Conservation (phyloP, 2,888 invertebrate species). For the Andrena bicolor region DNA sequence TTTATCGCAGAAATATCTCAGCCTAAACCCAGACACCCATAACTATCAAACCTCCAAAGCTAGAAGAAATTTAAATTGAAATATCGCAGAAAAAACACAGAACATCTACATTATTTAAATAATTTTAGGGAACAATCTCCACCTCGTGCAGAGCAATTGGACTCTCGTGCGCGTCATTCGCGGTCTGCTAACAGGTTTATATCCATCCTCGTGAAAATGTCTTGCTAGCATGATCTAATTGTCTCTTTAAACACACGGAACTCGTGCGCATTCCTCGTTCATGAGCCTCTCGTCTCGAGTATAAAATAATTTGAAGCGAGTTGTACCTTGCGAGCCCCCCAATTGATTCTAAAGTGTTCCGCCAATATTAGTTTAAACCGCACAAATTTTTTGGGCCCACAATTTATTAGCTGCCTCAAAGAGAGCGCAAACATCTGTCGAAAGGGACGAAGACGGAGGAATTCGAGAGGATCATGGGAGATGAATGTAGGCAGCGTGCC, state of each 20-base stretch:
- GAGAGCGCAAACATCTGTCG: background rate
- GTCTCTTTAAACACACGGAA: constrained; percentile 58
- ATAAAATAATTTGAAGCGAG: background rate
- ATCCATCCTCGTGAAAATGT: constrained; percentile 51
- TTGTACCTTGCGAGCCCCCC: background rate
- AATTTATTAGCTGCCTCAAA: background rate
- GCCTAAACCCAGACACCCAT: background rate
- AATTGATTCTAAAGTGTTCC: background rate
- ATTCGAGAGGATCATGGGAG: constrained; percentile 11
- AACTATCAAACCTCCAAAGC: background rate
- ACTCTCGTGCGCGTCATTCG: constrained; percentile 27
- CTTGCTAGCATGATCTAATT: constrained; percentile 59
- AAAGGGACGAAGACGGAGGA: background rate
- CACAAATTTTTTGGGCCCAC: background rate
- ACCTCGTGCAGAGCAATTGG: background rate
- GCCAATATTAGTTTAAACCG: background rate
- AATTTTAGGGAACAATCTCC: background rate
- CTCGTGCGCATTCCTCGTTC: constrained; percentile 33
- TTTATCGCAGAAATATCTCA: background rate
- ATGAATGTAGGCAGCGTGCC: constrained; percentile 68
- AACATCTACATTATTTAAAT: background rate
- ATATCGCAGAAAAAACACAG: background rate
- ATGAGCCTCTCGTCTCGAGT: background rate
- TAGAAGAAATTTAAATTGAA: background rate
- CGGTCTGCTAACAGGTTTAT: constrained; percentile 66